Conservation (phyloP, 2,113 vertebrate genomes). For the Pristiophorus japonicus region DNA sequence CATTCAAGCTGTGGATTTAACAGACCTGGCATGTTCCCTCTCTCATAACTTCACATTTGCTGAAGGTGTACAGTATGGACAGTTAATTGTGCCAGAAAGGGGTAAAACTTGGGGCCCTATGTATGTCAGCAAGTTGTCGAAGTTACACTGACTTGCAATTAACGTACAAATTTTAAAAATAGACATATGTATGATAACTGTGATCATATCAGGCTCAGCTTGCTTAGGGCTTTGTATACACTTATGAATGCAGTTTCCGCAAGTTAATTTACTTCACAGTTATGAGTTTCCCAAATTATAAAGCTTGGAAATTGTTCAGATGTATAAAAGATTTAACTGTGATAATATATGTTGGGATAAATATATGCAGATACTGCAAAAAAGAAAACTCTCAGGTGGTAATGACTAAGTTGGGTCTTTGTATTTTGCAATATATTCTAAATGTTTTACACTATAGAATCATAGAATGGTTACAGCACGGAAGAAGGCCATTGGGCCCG, state of each 20-base stretch:
- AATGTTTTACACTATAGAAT: not conserved
- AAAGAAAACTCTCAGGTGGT: not conserved
- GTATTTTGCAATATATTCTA: not conserved
- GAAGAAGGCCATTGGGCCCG: too few species aligned
- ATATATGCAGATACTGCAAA: not conserved
- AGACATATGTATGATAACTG: not conserved
- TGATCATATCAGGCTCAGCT: not conserved
- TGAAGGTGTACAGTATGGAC: conserved; percentile 55
- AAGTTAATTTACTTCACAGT: not conserved
- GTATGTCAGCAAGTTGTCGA: conserved; percentile 79
- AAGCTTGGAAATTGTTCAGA: not conserved
- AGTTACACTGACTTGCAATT: conserved; percentile 43
- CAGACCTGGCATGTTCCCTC: conserved; percentile 56
- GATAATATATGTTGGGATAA: not conserved
- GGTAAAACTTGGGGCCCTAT: conserved; percentile 85
- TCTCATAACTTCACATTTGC: conserved; percentile 69
- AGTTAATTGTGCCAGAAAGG: conserved; percentile 74
- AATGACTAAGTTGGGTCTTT: not conserved
- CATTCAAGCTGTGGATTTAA: conserved; percentile 64
- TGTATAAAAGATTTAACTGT: not conserved
- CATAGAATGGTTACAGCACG: too few species aligned
- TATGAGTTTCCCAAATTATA: not conserved
- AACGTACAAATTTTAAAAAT: not conserved
- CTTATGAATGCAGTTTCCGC: not conserved
- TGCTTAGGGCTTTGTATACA: not conserved